A percentile compares a stretch with the other conserved stretches of the same genome.
Conservation (phyloP, 2,888 invertebrate species). For the Empis livida region DNA sequence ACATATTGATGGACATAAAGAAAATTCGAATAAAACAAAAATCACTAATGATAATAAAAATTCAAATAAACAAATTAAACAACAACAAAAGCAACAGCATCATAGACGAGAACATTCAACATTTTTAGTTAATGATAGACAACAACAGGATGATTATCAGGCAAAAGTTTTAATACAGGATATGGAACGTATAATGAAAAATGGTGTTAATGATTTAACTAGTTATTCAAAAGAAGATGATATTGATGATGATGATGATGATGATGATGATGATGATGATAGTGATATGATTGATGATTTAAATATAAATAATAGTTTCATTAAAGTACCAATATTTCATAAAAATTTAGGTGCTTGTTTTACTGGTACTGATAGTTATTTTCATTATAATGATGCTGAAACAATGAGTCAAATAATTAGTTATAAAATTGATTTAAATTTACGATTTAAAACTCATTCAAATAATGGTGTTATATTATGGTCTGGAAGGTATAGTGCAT, state of each 20-base stretch:
- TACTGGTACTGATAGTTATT: conserved; percentile 69
- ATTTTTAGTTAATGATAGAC: conserved; percentile 18
- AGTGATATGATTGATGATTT: conserved; percentile 18
- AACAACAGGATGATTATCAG: conserved; percentile 23
- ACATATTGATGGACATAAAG: conserved; percentile 20
- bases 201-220: conserved; percentile 16
- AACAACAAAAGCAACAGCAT: conserved; percentile 26
- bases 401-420: conserved; percentile 76
- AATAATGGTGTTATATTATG: conserved; percentile 68
- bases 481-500: conserved; percentile 57
- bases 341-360: conserved; percentile 53
- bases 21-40: not conserved
- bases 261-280: conserved; percentile 6
- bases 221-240: not conserved
- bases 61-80: conserved; percentile 17
- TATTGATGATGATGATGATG: not conserved
- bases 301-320: not conserved
- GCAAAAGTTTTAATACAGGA: conserved; percentile 32
- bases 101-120: conserved; percentile 9
- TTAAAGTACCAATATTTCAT: not conserved
- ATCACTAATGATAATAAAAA: not conserved
- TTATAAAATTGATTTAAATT: conserved; percentile 76
- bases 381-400: conserved; percentile 76
- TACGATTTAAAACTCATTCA: conserved; percentile 64
- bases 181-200: conserved; percentile 35